Evolutionary conservation across 2,888 invertebrate species (phyloP), one percentile per base, ranked within the genome.

Genomic region (Agrochola lychnidis): DNA sequence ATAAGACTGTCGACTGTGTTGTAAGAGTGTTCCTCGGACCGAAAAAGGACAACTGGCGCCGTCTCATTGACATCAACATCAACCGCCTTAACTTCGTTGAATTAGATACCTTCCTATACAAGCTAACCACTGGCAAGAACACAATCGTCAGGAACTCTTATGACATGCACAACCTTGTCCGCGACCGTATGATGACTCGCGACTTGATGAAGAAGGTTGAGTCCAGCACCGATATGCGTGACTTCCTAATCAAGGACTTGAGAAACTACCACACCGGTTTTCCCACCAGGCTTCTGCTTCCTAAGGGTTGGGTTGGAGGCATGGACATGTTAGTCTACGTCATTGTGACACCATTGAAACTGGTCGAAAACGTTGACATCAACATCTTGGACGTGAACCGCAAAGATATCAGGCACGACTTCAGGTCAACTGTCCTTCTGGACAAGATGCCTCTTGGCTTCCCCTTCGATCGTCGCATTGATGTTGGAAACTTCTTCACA

Each of bases 1-100:
- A 97, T 87, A 97, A 97, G 84, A 90, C 95, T 25, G 95, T 94
- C 12, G 97, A 97, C 89, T 97, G 97, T 82, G 97, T 98, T 22
- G 97, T 98, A 5, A 97, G 97, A 81, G 93, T 98, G 5, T 98
- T 97, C 96, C 92, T 98, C 82, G 98, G 98, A 91, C 98, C 98
- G 2, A 98, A 98, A 92, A 97, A 97, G 90, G 97, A 98, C 90
- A 92, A 97, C 79, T 90, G 96, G 70, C 97, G 97, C 68, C 97
- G 97, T 61, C 90, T 97, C 42, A 95, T 97, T 69, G 97, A 97
- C 85, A 95, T 98, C 86, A 97, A 97, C 84, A 91, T 91, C 14
- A 97, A 97, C 94, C 97, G 97, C 64, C 90, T 97, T 53, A 97
- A 97, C 94, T 98, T 98, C 89, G 97, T 98, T 48, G 97, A 98